Evolutionary conservation across 1,140 invertebrate genomes (phyloP), one percentile per base, ranked within the genome.

Genomic region (Drosophila elegans): DNA sequence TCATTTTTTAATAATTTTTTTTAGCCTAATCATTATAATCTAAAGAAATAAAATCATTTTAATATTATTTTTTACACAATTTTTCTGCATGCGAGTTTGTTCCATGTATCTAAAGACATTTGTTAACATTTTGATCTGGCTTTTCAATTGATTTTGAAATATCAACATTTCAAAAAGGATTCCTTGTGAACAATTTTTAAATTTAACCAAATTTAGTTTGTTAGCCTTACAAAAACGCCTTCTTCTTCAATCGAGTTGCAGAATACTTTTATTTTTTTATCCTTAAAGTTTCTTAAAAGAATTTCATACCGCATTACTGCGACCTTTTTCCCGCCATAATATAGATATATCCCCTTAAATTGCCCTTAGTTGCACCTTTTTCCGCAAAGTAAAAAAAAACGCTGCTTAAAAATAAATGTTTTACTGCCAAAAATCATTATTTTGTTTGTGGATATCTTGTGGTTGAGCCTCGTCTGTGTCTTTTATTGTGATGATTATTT

Each of bases 401-500:
- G 1, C 13, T 21, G 62, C 60, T 41, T 41, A 11, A 32, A 41
- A 7, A 9, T 13, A 34, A 36, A 42, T 42, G 36, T 12, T 61
- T 4, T 9, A 29, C 29, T 34, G 16, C n/a, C 16, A 27, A 41
- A 34, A 36, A 21, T 10, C 10, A 32, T 27, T 51, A 21, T 41
- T 46, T 16, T 53, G 41, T 49, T 41, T 57, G 48, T 74, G 56
- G 41, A 10, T 57, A 42, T 67, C 39, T 45, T 57, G 63, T 62
- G 64, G 51, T 62, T 46, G 42, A 56, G 66, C 64, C 42, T 38
- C 45, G 57, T 57, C 41, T 68, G 56, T 55, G 41, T 57, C 67
- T 78, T 48, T 66, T 68, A 61, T 56, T 84, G 56, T 81, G 66
- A 61, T 81, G 66, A 56, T 72, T 85, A 69, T 71, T 67, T 85